phyloP scores from a whole-genome alignment of 2,797 vertebrate genomes.

The Myiotriccus ornatus region DNA sequence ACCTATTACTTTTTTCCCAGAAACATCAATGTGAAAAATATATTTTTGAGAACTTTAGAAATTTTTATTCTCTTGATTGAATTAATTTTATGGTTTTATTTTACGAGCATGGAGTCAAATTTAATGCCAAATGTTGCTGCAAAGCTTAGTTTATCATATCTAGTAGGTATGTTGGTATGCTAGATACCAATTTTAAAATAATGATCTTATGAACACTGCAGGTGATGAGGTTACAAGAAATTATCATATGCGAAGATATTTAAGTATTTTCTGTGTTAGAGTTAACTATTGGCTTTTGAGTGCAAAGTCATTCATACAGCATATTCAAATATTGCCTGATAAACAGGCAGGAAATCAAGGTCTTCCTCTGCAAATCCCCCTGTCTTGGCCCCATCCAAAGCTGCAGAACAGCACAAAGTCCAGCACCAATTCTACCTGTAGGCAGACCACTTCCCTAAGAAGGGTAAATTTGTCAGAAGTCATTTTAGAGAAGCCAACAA shows the following conservation, averaged over 20 bases:
- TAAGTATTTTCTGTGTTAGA: not conserved
- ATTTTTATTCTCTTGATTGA: not conserved
- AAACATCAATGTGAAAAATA: not conserved
- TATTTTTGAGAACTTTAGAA: not conserved
- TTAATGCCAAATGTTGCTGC: not conserved
- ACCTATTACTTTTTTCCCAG: not conserved
- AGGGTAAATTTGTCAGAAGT: not conserved
- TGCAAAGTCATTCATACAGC: not conserved
- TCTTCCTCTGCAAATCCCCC: not conserved
- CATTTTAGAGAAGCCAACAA: not conserved
- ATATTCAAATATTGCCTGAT: not conserved
- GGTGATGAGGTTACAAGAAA: not conserved
- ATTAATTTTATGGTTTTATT: not conserved
- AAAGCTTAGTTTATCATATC: not conserved
- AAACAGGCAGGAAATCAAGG: not conserved
- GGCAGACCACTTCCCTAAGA: not conserved
- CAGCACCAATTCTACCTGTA: accelerated
- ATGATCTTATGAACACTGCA: not conserved
- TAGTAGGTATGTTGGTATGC: not conserved
- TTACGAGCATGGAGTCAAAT: not conserved
- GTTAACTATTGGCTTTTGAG: not conserved
- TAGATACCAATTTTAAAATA: not conserved
- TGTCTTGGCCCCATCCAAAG: not conserved
- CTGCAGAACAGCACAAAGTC: not conserved
- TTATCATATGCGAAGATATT: not conserved